A percentile compares a stretch with the other conserved stretches of the same genome.
These are phyloP conservation scores for Drosophila nigritarsus DNA, from an alignment of 2,888 invertebrate genomes.

Conservation along the genomic window DNA sequence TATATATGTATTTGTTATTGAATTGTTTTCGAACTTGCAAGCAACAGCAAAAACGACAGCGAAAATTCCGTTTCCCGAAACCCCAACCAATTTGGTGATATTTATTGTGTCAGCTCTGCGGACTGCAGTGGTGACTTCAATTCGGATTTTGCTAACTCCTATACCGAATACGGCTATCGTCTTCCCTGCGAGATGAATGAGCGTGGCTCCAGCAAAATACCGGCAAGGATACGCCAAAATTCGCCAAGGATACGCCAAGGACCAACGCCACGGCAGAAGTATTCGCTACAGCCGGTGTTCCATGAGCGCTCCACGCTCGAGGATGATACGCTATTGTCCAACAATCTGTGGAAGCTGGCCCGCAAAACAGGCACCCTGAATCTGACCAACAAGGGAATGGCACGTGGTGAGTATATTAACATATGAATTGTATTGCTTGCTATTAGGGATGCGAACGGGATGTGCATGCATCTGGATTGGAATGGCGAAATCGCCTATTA, in stretches of 20 bases:
- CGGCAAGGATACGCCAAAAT: no score
- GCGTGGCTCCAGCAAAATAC: constrained; percentile 52
- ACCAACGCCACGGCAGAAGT: constrained; percentile 62
- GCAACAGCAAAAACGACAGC: constrained; percentile 10
- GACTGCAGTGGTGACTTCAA: constrained; percentile 26
- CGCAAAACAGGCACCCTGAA: constrained; percentile 92
- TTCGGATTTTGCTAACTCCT: constrained; percentile 1
- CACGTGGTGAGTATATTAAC: constrained; percentile 87
- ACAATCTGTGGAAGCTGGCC: constrained; percentile 91
- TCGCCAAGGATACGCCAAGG: constrained; percentile 46
- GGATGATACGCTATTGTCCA: constrained; percentile 89
- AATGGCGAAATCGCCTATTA: neutral
- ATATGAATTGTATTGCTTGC: neutral
- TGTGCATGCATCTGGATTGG: neutral
- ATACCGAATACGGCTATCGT: constrained; percentile 31
- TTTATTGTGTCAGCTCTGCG: constrained; percentile 1
- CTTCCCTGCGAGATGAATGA: constrained; percentile 39
- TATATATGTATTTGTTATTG: neutral
- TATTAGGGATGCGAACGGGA: neutral
- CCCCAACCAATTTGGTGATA: neutral
- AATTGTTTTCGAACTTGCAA: neutral
- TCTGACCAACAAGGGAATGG: constrained; percentile 90
- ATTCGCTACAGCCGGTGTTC: constrained; percentile 87
- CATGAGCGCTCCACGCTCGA: constrained; percentile 87
- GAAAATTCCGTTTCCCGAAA: neutral